These are phyloP conservation scores for Tachysurus fulvidraco DNA, from an alignment of 2,113 vertebrate species.

Conservation along the genomic window DNA sequence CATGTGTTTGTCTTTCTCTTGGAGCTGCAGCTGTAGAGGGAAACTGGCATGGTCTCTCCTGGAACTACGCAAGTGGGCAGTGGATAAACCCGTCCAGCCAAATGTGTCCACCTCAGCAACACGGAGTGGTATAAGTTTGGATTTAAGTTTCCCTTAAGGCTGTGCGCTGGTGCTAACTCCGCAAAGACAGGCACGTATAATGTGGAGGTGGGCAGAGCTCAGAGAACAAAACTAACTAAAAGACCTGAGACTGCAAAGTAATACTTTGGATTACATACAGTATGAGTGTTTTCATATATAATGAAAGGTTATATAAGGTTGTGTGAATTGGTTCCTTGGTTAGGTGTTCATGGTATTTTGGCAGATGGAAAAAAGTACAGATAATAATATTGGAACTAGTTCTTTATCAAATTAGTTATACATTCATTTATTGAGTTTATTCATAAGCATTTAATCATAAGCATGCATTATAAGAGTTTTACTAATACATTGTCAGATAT, in stretches of 20 bases:
- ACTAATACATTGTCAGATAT: neutral
- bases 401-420: neutral
- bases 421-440: too few relatives aligned
- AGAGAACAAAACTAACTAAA: neutral
- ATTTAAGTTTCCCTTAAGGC: constrained; percentile 16
- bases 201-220: neutral
- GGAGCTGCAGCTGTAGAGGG: constrained; percentile 45
- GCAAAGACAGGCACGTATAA: neutral
- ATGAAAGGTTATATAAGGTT: neutral
- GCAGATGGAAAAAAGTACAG: neutral
- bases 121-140: constrained; percentile 12
- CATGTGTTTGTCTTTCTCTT: constrained; percentile 50
- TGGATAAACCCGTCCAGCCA: neutral
- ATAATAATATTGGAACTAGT: neutral
- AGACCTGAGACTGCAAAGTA: neutral
- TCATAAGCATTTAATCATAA: too few relatives aligned
- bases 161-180: neutral
- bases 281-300: neutral
- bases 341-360: neutral
- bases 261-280: neutral
- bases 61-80: neutral
- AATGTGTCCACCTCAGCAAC: constrained; percentile 10
- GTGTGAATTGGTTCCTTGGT: neutral
- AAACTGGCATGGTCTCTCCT: constrained; percentile 32
- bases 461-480: too few relatives aligned